phyloP scores from a whole-genome alignment of 2,888 invertebrate species.

The Patella pellucida region DNA sequence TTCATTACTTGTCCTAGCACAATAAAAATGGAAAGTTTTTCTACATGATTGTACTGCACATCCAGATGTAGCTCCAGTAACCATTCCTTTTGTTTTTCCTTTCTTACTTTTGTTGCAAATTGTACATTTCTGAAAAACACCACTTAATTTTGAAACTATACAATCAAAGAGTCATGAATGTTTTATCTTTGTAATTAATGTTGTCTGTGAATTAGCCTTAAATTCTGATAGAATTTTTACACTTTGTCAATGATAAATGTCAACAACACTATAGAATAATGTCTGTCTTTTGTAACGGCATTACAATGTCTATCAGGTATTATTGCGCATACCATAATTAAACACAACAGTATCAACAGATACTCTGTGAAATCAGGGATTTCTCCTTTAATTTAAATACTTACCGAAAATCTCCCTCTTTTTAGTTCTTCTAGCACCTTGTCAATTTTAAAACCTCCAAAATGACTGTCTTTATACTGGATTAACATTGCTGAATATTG shows the following conservation, averaged over 20 bases:
- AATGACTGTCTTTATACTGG: conserved; percentile 55
- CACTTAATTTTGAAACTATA: background rate
- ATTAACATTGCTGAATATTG: conserved; percentile 61
- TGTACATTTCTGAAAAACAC: conserved; percentile 76
- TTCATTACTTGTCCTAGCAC: conserved; percentile 71
- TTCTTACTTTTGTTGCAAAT: conserved; percentile 77
- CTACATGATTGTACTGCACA: conserved; percentile 78
- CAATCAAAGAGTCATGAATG: background rate
- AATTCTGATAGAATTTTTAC: too few species aligned
- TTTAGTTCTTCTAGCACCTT: conserved; percentile 74
- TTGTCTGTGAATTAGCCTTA: background rate
- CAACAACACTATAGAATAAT: too few species aligned
- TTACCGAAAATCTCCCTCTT: conserved; percentile 76
- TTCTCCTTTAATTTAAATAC: background rate
- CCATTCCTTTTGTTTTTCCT: conserved; percentile 31
- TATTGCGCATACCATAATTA: too few species aligned
- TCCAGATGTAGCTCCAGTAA: conserved; percentile 79
- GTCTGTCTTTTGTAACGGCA: too few species aligned
- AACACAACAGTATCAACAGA: too few species aligned
- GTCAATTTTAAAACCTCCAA: conserved; percentile 61
- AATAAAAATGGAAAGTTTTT: conserved; percentile 81
- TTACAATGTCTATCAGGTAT: too few species aligned
- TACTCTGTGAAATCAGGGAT: too few species aligned
- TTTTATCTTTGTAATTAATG: too few species aligned
- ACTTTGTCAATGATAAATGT: too few species aligned